Base-by-base conservation (phyloP, 2,113 vertebrate genomes). In the Erythrolamprus reginae region DNA sequence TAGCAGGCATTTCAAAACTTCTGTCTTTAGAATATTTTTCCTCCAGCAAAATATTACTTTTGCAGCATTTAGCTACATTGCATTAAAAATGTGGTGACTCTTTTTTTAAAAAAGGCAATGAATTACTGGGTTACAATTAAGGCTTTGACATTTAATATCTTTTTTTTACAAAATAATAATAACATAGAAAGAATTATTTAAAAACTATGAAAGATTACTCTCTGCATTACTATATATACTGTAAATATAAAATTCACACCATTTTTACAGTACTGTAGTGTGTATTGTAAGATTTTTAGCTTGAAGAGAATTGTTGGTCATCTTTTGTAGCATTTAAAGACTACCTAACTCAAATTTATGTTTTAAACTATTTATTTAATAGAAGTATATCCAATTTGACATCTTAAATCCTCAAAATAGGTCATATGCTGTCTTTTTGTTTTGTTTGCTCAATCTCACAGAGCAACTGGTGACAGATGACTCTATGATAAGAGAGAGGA, bases 61-160 rank as follows among this genome's bases (percentile, higher is more conserved):
- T 70, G 7, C 3, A 26, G 26, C 45, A 13, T 23, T 88, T 92
- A 89, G 26, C 89, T 87, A 19, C 55, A 6, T 13, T 9, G 5
- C 6, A 6, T 65, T 42, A 91, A 93, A 10, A 33, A 48, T 91
- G 1, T 84, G 88, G 19, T 2, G 88, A 0, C 19, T 70, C 21
- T 42, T 77, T 42, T 77, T 21, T 42, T 3, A 1, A 21, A 65
- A 77, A 77, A 42, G 86, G 10, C 91, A 56, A 82, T 8, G 17
- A 65, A 0, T 1, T 91, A 21, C 90, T 48, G 10, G 13, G 13
- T 84, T 55, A 10, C 4, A 21, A 19, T 3, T 10, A 70, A 92
- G 12, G 6, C 48, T 91, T 42, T 17, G 6, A 5, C n/a, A 90
- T 84, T 48, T 89, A 89, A 90, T 91, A 84, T 28, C 88, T 87